phyloP scores from a whole-genome alignment of 2,797 vertebrate species.

The Galagoides demidoff region DNA sequence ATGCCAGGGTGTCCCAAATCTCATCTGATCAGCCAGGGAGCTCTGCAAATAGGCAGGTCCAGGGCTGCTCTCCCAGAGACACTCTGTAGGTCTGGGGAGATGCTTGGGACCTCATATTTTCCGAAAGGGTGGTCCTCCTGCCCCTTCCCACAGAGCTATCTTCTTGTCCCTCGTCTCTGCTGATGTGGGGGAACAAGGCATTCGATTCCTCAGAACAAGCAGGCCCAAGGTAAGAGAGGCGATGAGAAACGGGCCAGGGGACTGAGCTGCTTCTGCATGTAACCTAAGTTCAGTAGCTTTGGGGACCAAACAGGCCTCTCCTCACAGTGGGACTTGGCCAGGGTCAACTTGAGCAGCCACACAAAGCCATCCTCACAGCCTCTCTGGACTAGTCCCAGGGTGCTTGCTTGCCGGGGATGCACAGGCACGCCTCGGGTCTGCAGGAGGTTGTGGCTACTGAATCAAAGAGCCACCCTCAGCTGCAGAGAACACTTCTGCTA shows the following conservation, averaged over 20 bases:
- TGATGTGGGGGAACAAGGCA: background rate
- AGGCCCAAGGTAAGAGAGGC: background rate
- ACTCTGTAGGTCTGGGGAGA: background rate
- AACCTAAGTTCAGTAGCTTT: background rate
- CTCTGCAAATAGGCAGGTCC: background rate
- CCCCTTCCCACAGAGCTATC: background rate
- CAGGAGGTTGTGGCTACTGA: background rate
- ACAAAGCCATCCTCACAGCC: slow-evolving; percentile 26
- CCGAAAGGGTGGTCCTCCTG: background rate
- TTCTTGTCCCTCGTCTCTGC: background rate
- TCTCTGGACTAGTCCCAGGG: background rate
- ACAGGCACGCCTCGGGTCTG: slow-evolving; percentile 3
- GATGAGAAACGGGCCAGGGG: background rate
- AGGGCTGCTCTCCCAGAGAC: background rate
- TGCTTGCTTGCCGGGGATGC: background rate
- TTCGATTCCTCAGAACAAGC: background rate
- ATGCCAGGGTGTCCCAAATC: background rate
- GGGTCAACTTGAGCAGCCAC: background rate
- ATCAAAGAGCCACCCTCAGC: background rate
- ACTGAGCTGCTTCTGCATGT: slow-evolving; percentile 1
- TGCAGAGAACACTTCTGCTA: background rate
- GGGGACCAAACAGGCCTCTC: background rate
- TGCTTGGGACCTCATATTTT: background rate
- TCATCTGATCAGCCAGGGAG: too few relatives aligned
- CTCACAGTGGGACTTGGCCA: background rate